Base-by-base conservation (phyloP, 2,113 vertebrate genomes). In the Varanus komodoensis region DNA sequence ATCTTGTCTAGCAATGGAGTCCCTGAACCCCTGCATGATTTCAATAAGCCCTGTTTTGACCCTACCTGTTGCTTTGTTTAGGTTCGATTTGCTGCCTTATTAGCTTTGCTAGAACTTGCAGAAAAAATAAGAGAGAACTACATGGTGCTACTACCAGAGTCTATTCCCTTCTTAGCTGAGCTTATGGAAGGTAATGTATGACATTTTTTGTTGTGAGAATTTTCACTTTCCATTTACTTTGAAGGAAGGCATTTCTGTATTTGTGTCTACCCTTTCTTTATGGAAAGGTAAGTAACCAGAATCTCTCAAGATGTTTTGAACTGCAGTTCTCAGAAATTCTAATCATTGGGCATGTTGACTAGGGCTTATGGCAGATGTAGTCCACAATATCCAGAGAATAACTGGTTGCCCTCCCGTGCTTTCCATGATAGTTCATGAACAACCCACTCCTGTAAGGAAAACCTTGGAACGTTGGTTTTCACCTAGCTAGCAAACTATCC, bases 161-260 rank as follows among this genome's bases (percentile, higher is more conserved):
- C 98, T 86, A 98, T 99, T 93, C 99, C 99, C 0, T 99, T 99
- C 97, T 95, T 99, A 96, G 99, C 99, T 17, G 99, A 99, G 54
- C 95, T 99, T 67, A 99, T 99, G 99, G 99, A 99, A 98, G 99
- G 99, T 99, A 97, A 97, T 97, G 75, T 25, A 57, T 61, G 44
- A 68, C n/a, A 92, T 87, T 52, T 84, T n/a, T 32, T 89, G 2
- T 88, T 54, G 64, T 44, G 44, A 48, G 34, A 48, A 48, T 38
- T 67, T 44, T 79, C 32, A 7, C 38, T 68, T 68, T n/a, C 6
- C 6, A 32, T 50, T 38, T 54, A 38, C 44, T 79, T 79, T 67
- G 17, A 48, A 77, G 75, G 7, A 84, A 77, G n/a, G 15, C 14
- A 38, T n/a, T 44, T 15, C 34, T 89, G 9, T n/a, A 14, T 32